phyloP scores from a whole-genome alignment of 2,888 invertebrate genomes.

The Stenoptilia bipunctidactyla region DNA sequence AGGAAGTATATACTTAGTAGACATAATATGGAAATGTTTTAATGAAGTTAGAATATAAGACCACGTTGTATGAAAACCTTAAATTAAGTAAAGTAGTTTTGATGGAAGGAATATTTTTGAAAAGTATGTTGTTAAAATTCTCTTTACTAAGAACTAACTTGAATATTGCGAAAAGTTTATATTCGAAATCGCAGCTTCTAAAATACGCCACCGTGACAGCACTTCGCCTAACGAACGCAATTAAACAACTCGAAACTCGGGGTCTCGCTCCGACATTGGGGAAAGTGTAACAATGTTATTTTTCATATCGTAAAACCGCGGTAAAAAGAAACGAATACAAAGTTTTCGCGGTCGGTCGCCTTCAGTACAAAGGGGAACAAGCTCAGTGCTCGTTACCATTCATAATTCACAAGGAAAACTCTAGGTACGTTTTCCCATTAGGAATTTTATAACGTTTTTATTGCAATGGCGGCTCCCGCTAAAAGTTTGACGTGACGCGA shows the following conservation, averaged over 20 bases:
- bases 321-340: constrained; percentile 57
- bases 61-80: too few relatives aligned
- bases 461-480: constrained; percentile 38
- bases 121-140: too few relatives aligned
- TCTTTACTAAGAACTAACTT: too few relatives aligned
- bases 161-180: too few relatives aligned
- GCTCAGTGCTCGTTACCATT: constrained; percentile 59
- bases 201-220: too few relatives aligned
- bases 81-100: too few relatives aligned
- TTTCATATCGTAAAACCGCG: constrained; percentile 39
- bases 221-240: constrained; percentile 8
- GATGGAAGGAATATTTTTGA: too few relatives aligned
- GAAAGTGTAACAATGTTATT: constrained; percentile 48
- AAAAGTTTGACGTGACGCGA: constrained; percentile 36
- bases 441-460: constrained; percentile 70
- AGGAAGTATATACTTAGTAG: not conserved
- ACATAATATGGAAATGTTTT: too few relatives aligned
- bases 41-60: too few relatives aligned
- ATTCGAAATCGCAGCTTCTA: too few relatives aligned
- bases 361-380: constrained; percentile 33
- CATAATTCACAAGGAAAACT: constrained; percentile 66
- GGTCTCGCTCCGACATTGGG: constrained; percentile 24
- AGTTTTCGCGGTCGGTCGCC: constrained; percentile 27
- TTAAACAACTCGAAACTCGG: constrained; percentile 16
- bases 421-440: constrained; percentile 68